A percentile compares a stretch with the other conserved stretches of the same genome.
phyloP scores from a whole-genome alignment of 1,140 invertebrate genomes.

The Aphelenchoides avenae region DNA sequence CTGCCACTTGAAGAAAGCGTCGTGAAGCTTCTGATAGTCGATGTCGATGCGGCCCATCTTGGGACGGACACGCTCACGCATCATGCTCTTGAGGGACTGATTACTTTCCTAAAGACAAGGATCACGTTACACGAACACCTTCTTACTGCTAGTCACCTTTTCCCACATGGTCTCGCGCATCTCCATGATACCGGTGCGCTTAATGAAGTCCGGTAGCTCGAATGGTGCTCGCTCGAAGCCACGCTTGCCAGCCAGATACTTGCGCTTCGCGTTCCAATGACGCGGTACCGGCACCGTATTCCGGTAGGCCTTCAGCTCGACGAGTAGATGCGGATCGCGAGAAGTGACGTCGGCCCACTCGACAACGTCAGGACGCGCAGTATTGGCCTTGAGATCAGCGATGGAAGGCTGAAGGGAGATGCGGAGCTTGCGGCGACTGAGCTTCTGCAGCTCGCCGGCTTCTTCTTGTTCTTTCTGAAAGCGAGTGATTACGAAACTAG shows the following conservation, averaged over 20 bases:
- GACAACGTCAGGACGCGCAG: constrained; percentile 83
- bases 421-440: constrained; percentile 50
- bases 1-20: constrained; percentile 99
- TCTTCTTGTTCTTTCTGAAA: constrained; percentile 49
- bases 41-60: constrained; percentile 99
- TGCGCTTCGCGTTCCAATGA: constrained; percentile 99
- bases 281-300: constrained; percentile 93
- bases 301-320: constrained; percentile 79
- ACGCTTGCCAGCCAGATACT: constrained; percentile 89
- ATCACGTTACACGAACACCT: constrained; percentile 14
- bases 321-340: constrained; percentile 86
- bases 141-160: constrained; percentile 37
- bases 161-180: constrained; percentile 95
- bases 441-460: constrained; percentile 43
- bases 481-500: neutral
- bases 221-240: constrained; percentile 99
- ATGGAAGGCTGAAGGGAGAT: constrained; percentile 55
- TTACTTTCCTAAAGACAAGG: constrained; percentile 71
- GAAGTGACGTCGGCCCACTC: constrained; percentile 99
- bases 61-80: constrained; percentile 90
- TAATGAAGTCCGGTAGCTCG: constrained; percentile 95
- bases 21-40: constrained; percentile 98
- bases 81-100: constrained; percentile 94
- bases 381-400: constrained; percentile 54
- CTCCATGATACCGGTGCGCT: constrained; percentile 97